These are phyloP conservation scores for Aphelocoma californica DNA, from an alignment of 2,797 vertebrate species.

Conservation along the genomic window DNA sequence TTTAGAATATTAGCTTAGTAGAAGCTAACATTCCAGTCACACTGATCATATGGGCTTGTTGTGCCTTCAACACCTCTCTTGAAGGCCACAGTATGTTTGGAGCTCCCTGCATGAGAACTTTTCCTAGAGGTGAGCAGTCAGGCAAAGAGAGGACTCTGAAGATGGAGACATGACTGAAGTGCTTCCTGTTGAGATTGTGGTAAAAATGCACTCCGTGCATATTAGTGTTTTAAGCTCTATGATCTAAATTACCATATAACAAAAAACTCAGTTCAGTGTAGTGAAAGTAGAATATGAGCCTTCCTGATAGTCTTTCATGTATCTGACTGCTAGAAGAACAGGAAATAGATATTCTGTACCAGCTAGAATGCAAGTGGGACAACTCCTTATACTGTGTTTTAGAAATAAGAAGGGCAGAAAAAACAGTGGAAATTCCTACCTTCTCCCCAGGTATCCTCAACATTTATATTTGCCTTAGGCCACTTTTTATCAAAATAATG, in stretches of 20 bases:
- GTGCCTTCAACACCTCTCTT: background rate
- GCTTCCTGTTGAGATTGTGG: background rate
- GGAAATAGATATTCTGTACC: background rate
- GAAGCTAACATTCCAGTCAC: background rate
- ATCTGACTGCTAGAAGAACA: background rate
- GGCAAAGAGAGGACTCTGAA: background rate
- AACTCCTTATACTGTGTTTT: background rate
- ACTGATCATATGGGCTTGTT: background rate
- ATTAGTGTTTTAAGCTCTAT: background rate
- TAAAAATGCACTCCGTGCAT: background rate
- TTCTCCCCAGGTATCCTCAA: background rate
- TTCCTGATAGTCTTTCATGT: background rate
- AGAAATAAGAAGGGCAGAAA: background rate
- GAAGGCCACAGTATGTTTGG: background rate
- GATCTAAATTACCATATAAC: background rate
- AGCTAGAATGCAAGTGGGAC: background rate
- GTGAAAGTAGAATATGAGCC: background rate
- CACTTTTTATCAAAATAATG: background rate
- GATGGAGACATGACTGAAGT: background rate
- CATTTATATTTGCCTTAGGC: background rate
- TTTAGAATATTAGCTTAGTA: background rate
- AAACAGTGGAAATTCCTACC: background rate
- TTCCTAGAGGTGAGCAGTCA: background rate
- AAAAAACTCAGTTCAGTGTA: background rate
- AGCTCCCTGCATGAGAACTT: background rate